Evolutionary conservation across 2,888 invertebrate species (phyloP), one percentile per base, ranked within the genome.

Genomic region (Cantharis nigra): DNA sequence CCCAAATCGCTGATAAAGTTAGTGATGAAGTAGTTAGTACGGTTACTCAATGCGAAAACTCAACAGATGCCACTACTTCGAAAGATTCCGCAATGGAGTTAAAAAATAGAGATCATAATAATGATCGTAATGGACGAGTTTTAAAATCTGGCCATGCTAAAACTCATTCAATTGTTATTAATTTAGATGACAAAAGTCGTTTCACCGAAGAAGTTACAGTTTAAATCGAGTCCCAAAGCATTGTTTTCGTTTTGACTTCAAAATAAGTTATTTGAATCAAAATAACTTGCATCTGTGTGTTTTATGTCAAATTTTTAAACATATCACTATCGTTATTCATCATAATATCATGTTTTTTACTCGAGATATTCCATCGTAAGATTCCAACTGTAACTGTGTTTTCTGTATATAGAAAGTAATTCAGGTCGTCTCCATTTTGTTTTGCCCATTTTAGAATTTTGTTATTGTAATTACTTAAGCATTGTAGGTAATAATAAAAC

Each of bases 181-280:
- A 95, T 88, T 89, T 95, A 83, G 94, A 95, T 85, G 95, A 95
- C 88, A 94, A 94, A 85, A 94, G 93, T 87, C 91, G 94, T 83
- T 95, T 94, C 87, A 94, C 94, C 67, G 95, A 95, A 87, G 95
- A 95, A 88, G 94, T 95, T 80, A 95, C 94, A 71, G 95, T 95
- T 83, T 94, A 90, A 71, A 65, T 49, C n/a, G 49, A 49, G n/a
- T n/a, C 49, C 49, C 49, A 49, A 49, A 13, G n/a, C n/a, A 49
- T 49, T 49, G 49, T 49, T 49, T 49, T 49, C 49, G 49, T 7
- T 49, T 49, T 49, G 49, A 49, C 49, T 49, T 49, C 7, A 49
- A 49, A n/a, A n/a, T 4, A n/a, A 7, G 13, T 49, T 49, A 49
- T 7, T 49, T 49, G 49, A 49, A 5, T n/a, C 49, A 49, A 49